Conservation (phyloP, 2,113 vertebrate genomes). For the Lophius piscatorius region DNA sequence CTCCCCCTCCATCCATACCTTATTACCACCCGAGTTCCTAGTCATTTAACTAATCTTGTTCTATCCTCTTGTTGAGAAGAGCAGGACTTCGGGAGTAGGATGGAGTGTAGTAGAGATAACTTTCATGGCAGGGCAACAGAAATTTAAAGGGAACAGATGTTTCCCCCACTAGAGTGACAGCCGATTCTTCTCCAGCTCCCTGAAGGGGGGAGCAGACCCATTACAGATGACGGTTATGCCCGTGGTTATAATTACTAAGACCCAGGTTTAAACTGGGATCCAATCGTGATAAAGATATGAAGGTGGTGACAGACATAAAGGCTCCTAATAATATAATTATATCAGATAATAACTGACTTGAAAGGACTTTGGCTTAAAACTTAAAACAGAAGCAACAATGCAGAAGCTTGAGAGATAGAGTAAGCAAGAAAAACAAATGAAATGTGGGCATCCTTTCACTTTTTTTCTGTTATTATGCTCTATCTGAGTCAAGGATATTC, state of each 20-base stretch:
- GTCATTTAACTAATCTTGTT: slow-evolving; percentile 78
- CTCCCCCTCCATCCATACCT: slow-evolving; percentile 9
- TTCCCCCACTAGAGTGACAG: slow-evolving; percentile 72
- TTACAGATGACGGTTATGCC: slow-evolving; percentile 71
- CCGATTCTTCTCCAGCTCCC: slow-evolving; percentile 72
- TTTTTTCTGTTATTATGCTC: slow-evolving; percentile 18
- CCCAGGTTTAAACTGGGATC: slow-evolving; percentile 45
- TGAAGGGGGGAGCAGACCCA: slow-evolving; percentile 55
- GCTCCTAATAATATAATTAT: no score
- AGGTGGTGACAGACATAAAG: slow-evolving; percentile 40
- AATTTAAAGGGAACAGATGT: slow-evolving; percentile 79
- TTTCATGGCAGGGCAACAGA: slow-evolving; percentile 65
- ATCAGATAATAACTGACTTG: slow-evolving; percentile 28
- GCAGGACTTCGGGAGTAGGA: slow-evolving; percentile 57
- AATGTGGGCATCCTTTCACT: slow-evolving; percentile 12
- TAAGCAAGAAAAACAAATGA: not conserved
- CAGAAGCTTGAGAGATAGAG: slow-evolving; percentile 7
- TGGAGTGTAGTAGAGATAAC: slow-evolving; percentile 66
- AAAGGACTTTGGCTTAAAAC: slow-evolving; percentile 37
- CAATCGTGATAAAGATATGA: slow-evolving; percentile 35
- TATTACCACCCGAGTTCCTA: slow-evolving; percentile 55
- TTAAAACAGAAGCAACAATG: slow-evolving; percentile 33
- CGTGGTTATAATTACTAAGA: slow-evolving; percentile 67
- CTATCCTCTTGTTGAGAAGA: slow-evolving; percentile 69
- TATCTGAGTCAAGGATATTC: no score